Percentiles rank a stretch among this genome's conserved stretches.
Evolutionary conservation across 2,888 invertebrate genomes (phyloP).

Genomic region (Siphonodentalium dalli): DNA sequence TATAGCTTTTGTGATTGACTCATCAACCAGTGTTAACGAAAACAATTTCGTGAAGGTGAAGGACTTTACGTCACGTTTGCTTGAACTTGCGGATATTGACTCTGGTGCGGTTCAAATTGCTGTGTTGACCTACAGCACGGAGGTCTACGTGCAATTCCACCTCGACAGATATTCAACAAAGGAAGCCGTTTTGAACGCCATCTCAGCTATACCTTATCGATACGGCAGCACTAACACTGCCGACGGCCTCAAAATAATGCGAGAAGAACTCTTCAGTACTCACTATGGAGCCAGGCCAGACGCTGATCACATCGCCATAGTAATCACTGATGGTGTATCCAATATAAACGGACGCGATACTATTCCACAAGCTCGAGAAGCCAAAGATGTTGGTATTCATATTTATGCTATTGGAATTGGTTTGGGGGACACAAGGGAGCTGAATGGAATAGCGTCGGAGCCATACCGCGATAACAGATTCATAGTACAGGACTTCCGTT

Average conservation of each 20-base stretch:
- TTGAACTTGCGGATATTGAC: conserved; percentile 41
- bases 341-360: conserved; percentile 53
- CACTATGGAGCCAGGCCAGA: conserved; percentile 44
- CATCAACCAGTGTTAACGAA: conserved; percentile 50
- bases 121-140: conserved; percentile 46
- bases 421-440: conserved; percentile 36
- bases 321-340: conserved; percentile 56
- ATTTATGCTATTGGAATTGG: conserved; percentile 43
- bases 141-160: conserved; percentile 41
- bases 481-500: conserved; percentile 33
- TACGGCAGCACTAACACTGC: conserved; percentile 55
- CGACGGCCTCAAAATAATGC: conserved; percentile 42
- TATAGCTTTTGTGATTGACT: conserved; percentile 51
- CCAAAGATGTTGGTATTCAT: conserved; percentile 32
- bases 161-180: conserved; percentile 37
- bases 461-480: conserved; percentile 40
- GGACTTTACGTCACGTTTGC: conserved; percentile 37
- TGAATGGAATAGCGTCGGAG: conserved; percentile 40
- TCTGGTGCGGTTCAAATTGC: conserved; percentile 48
- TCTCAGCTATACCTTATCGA: conserved; percentile 36
- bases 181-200: conserved; percentile 37
- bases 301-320: conserved; percentile 45
- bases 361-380: conserved; percentile 43
- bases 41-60: conserved; percentile 42
- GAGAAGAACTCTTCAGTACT: conserved; percentile 42